Evolutionary conservation across 2,113 vertebrate species (phyloP).

Genomic region (Myrmophylax atrothorax): DNA sequence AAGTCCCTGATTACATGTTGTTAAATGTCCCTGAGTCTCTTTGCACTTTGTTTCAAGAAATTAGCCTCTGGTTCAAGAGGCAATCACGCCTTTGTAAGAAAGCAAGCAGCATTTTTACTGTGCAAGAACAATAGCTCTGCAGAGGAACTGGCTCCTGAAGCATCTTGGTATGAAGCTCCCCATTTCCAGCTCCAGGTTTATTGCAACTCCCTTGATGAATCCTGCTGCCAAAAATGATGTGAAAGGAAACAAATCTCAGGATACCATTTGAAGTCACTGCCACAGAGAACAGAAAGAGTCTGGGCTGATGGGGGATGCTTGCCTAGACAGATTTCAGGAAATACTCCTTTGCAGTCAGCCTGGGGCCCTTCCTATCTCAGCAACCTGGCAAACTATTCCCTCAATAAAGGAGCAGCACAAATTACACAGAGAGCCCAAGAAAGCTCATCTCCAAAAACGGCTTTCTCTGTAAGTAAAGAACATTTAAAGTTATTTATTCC

Average conservation of each 20-base stretch:
- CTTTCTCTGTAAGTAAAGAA: background rate
- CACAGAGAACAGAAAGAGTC: background rate
- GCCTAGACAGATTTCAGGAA: constrained; percentile 11
- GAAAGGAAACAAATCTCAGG: constrained; percentile 21
- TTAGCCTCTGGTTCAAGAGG: background rate
- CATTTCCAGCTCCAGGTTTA: background rate
- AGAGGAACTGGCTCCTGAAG: background rate
- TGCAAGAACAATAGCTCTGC: background rate
- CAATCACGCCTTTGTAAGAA: background rate
- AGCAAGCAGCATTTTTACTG: background rate
- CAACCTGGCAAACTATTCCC: background rate
- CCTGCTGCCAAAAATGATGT: background rate
- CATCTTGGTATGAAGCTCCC: background rate
- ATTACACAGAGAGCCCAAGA: background rate
- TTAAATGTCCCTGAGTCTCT: background rate
- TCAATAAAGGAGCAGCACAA: background rate
- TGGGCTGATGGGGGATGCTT: background rate
- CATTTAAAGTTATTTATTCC: background rate
- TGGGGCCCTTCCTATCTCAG: background rate
- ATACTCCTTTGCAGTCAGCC: background rate
- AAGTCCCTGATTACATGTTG: background rate
- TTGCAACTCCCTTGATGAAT: background rate
- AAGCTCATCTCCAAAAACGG: background rate
- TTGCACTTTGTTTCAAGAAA: background rate
- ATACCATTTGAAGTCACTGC: constrained; percentile 15